Evolutionary conservation across 92 coral and sea anemone species (phyloP).

Genomic region (Actinernus sp.): DNA sequence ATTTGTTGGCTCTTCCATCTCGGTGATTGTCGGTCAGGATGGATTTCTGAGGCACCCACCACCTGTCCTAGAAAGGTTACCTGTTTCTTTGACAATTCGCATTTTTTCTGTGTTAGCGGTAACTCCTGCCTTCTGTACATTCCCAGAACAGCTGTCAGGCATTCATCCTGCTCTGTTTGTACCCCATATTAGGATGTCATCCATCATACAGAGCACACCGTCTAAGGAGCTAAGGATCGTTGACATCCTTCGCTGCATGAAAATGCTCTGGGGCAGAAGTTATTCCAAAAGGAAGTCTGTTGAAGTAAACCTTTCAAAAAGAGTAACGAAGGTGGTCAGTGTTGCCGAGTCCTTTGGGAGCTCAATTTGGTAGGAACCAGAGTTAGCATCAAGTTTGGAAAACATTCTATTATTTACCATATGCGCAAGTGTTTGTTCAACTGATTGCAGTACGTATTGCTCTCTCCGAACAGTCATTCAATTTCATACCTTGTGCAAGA

Average conservation of each 20-base stretch:
- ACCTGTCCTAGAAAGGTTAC: conserved; percentile 34
- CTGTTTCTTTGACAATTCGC: conserved; percentile 21
- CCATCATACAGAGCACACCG: conserved; percentile 24
- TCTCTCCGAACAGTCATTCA: conserved; percentile 31
- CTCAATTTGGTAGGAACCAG: conserved; percentile 23
- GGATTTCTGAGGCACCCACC: conserved; percentile 11
- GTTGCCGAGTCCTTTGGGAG: conserved; percentile 16
- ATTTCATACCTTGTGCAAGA: no score
- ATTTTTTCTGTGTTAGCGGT: conserved; percentile 20
- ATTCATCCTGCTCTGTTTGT: conserved; percentile 19
- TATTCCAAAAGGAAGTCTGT: no score
- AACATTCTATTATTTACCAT: conserved; percentile 34
- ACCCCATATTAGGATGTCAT: no score
- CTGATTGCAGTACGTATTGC: conserved; percentile 45
- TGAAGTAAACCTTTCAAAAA: conserved; percentile 26
- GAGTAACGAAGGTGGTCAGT: conserved; percentile 30
- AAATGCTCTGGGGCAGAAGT: conserved; percentile 48
- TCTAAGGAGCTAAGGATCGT: conserved; percentile 19
- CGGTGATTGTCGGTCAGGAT: conserved; percentile 20
- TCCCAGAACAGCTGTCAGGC: conserved; percentile 13
- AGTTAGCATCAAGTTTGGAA: conserved; percentile 52
- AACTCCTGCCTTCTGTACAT: conserved; percentile 7
- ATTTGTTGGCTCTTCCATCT: conserved; percentile 12
- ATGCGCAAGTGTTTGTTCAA: conserved; percentile 58
- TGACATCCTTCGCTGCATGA: conserved; percentile 35